Evolutionary conservation across 2,888 invertebrate species (phyloP).

Genomic region (Altica lythri): DNA sequence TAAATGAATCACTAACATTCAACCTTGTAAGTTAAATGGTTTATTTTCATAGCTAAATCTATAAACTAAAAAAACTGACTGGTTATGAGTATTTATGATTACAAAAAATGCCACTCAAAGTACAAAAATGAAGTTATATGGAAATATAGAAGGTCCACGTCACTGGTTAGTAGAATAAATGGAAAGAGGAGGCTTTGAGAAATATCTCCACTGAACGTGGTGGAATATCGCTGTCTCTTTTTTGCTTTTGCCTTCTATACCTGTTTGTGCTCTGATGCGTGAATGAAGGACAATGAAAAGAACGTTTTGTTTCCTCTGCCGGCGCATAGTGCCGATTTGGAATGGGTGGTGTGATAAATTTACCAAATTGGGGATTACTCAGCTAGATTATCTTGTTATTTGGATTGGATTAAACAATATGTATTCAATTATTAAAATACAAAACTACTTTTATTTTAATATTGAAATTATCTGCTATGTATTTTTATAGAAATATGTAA

Average conservation of each 20-base stretch:
- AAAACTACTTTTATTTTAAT: too few relatives aligned
- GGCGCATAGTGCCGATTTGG: slow-evolving; percentile 25
- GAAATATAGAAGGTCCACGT: too few relatives aligned
- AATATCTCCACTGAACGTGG: slow-evolving; percentile 16
- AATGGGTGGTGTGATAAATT: slow-evolving; percentile 11
- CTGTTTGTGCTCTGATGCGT: slow-evolving; percentile 30
- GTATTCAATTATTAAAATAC: too few relatives aligned
- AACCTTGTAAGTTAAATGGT: too few relatives aligned
- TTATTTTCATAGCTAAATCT: too few relatives aligned
- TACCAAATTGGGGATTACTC: slow-evolving; percentile 12
- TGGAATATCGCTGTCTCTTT: slow-evolving; percentile 23
- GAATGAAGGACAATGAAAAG: slow-evolving; percentile 31
- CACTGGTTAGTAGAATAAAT: slow-evolving; percentile 9
- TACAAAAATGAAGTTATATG: not conserved
- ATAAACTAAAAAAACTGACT: too few relatives aligned
- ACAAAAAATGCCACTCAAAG: too few relatives aligned
- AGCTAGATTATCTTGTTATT: slow-evolving; percentile 4
- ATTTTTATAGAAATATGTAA: too few relatives aligned
- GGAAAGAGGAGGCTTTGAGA: slow-evolving; percentile 11
- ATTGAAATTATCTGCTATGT: too few relatives aligned
- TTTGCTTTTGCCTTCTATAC: slow-evolving; percentile 24
- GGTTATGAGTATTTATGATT: too few relatives aligned
- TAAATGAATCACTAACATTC: too few relatives aligned
- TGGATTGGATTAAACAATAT: not conserved
- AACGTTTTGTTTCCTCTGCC: slow-evolving; percentile 29